Evolutionary conservation across 2,113 vertebrate genomes (phyloP).

Genomic region (Chloroceryle aenea): DNA sequence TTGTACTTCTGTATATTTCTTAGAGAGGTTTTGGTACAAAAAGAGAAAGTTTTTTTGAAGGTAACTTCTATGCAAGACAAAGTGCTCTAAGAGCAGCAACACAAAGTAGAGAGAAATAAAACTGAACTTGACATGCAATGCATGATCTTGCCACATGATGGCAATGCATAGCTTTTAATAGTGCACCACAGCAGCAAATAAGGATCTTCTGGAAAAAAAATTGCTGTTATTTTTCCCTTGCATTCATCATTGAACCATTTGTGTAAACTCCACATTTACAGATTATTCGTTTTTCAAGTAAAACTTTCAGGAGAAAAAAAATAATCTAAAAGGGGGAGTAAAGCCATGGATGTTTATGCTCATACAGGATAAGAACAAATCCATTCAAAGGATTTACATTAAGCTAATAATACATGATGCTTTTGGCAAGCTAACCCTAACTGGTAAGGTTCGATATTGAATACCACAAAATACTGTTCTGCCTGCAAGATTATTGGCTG

Average conservation of each 20-base stretch:
- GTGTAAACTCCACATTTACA: background rate
- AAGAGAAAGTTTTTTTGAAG: background rate
- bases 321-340: background rate
- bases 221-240: background rate
- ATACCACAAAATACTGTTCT: background rate
- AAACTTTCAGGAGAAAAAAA: background rate
- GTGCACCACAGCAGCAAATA: fast-evolving
- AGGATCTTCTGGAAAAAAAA: background rate
- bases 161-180: background rate
- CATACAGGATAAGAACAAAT: background rate
- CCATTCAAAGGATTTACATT: background rate
- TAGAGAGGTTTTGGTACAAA: too few species aligned
- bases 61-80: fast-evolving
- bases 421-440: background rate
- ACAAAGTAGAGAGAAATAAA: fast-evolving
- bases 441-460: background rate
- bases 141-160: background rate
- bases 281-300: background rate
- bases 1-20: background rate
- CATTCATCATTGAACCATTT: background rate
- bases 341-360: background rate
- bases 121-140: background rate
- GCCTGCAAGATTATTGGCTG: background rate
- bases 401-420: fast-evolving
- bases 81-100: background rate